These are phyloP conservation scores for Alexandromys fortis DNA, from an alignment of 2,113 vertebrate species.

Conservation along the genomic window DNA sequence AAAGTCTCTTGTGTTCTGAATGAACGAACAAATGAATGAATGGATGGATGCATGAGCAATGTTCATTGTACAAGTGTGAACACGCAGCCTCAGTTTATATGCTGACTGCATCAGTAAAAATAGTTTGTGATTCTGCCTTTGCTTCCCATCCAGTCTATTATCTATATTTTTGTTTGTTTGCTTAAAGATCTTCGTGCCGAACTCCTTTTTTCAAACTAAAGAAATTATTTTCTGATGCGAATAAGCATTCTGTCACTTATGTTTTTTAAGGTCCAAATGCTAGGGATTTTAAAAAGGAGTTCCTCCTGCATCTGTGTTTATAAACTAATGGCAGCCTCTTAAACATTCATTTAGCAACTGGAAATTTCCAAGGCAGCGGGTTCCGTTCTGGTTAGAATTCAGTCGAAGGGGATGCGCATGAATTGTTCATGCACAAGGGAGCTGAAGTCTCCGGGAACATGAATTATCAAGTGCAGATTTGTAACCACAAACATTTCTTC, in stretches of 20 bases:
- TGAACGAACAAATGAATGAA: background rate
- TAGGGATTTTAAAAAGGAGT: constrained; percentile 25
- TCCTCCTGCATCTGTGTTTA: constrained; percentile 48
- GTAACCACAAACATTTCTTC: background rate
- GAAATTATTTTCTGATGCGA: background rate
- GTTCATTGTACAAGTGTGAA: background rate
- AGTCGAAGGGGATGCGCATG: background rate
- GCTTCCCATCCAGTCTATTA: background rate
- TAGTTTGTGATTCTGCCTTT: background rate
- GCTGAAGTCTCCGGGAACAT: background rate
- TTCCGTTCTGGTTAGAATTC: constrained; percentile 38
- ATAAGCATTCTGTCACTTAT: constrained; percentile 11
- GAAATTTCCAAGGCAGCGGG: background rate
- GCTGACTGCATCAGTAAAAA: background rate
- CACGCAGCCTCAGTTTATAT: background rate
- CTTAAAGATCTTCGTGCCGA: background rate
- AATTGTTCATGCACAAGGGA: background rate
- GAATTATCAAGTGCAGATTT: background rate
- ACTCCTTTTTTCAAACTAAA: background rate
- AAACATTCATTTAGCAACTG: constrained; percentile 57
- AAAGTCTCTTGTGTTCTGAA: background rate
- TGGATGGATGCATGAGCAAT: background rate
- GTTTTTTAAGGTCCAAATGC: constrained; percentile 42
- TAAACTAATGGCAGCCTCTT: constrained; percentile 59
- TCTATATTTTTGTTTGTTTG: background rate